phyloP scores from a whole-genome alignment of 2,888 invertebrate genomes.

The Unio pictorum region DNA sequence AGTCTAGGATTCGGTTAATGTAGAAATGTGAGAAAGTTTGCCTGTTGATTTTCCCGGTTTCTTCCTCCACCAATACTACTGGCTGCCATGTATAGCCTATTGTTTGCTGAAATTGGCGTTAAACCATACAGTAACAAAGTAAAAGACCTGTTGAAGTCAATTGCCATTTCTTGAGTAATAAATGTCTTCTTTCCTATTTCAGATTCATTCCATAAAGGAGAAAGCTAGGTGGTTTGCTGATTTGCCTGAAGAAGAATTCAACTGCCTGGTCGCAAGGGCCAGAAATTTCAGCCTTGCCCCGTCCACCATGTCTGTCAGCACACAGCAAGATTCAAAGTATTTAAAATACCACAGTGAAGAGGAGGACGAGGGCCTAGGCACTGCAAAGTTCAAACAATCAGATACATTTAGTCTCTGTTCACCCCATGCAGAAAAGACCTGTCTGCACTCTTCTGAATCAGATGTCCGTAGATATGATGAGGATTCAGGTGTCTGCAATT shows the following conservation, averaged over 20 bases:
- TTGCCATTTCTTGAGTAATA: too few relatives aligned
- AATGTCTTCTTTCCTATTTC: constrained; percentile 20
- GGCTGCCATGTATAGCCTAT: too few relatives aligned
- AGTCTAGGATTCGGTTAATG: too few relatives aligned
- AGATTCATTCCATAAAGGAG: constrained; percentile 58
- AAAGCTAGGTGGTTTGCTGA: constrained; percentile 54
- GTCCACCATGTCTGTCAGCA: constrained; percentile 13
- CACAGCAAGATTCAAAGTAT: too few relatives aligned
- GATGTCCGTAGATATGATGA: constrained; percentile 30
- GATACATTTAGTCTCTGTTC: constrained; percentile 6
- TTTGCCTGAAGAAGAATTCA: constrained; percentile 56
- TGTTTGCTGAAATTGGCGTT: too few relatives aligned
- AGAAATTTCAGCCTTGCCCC: constrained; percentile 58
- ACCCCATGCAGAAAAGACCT: constrained; percentile 15
- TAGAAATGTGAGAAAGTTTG: too few relatives aligned
- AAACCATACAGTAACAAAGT: too few relatives aligned
- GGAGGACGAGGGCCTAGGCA: constrained; percentile 31
- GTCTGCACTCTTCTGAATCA: constrained; percentile 19
- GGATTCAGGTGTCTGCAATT: constrained; percentile 49
- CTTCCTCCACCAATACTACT: too few relatives aligned
- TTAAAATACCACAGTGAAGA: neutral
- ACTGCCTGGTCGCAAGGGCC: constrained; percentile 52
- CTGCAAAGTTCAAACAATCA: constrained; percentile 4
- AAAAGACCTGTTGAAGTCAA: too few relatives aligned
- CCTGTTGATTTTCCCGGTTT: too few relatives aligned